A percentile compares a stretch with the other conserved stretches of the same genome.
These are phyloP conservation scores for Nycticorax nycticorax DNA, from an alignment of 2,113 vertebrate genomes.

Conservation along the genomic window DNA sequence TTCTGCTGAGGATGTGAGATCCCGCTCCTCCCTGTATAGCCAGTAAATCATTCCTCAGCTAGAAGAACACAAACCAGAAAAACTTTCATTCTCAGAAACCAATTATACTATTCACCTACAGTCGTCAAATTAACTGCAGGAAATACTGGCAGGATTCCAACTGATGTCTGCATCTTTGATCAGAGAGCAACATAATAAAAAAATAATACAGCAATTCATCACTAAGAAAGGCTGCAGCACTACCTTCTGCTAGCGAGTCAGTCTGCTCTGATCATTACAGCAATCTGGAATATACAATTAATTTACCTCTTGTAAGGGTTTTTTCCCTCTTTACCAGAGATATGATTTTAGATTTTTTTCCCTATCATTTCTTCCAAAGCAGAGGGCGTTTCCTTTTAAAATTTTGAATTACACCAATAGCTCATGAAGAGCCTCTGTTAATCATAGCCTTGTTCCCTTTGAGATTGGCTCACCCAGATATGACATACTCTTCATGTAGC, in stretches of 20 bases:
- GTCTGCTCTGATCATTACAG: background rate
- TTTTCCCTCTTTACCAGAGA: background rate
- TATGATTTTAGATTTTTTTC: background rate
- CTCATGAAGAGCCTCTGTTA: background rate
- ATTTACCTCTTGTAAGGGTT: background rate
- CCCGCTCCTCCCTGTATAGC: background rate
- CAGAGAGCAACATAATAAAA: background rate
- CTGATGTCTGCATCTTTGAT: background rate
- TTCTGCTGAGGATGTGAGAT: background rate
- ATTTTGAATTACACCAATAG: background rate
- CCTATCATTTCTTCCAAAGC: background rate
- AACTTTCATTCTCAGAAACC: background rate
- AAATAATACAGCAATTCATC: background rate
- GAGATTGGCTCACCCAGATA: background rate
- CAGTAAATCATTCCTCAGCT: background rate
- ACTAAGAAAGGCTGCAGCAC: background rate
- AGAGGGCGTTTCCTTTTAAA: background rate
- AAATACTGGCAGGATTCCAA: background rate
- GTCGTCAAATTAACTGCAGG: background rate
- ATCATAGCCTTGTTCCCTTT: background rate
- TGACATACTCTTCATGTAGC: background rate
- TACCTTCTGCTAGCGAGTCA: background rate
- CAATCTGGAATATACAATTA: background rate
- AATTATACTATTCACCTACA: background rate
- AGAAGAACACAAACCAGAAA: background rate